phyloP scores from a whole-genome alignment of 2,797 vertebrate species.

The Phrynocephalus vlangalii region DNA sequence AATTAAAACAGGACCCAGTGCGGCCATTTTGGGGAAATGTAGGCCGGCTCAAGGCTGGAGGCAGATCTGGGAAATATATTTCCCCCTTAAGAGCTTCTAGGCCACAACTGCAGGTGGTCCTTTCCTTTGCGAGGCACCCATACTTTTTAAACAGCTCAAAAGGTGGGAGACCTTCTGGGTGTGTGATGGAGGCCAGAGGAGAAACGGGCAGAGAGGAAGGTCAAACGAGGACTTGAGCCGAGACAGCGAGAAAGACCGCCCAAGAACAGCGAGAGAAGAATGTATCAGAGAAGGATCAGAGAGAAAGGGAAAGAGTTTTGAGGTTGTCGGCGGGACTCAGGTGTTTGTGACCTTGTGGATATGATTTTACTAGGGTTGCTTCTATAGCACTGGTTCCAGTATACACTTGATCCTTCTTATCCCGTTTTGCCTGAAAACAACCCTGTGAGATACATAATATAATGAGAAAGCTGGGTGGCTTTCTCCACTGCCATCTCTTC shows the following conservation, averaged over 20 bases:
- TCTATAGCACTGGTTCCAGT: neutral
- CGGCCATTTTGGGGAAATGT: no score
- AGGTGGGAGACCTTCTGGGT: no score
- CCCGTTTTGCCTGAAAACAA: neutral
- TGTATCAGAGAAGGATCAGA: no score
- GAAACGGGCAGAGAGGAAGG: no score
- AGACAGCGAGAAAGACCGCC: no score
- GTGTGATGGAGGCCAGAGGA: no score
- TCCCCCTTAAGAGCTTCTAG: neutral
- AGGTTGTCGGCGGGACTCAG: neutral
- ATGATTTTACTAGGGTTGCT: neutral
- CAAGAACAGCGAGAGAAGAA: no score
- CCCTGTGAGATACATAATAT: neutral
- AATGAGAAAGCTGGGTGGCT: neutral
- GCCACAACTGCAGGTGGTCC: neutral
- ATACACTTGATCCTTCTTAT: neutral
- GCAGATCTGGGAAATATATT: neutral
- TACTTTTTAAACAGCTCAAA: no score
- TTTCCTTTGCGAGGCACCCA: no score
- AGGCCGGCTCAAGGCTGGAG: neutral
- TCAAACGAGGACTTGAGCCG: no score
- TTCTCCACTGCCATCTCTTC: neutral
- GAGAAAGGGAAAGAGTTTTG: no score
- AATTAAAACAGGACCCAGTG: no score
- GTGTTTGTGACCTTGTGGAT: neutral